Evolutionary conservation across 2,888 invertebrate genomes (phyloP).

Genomic region (Pedicia rivosa): DNA sequence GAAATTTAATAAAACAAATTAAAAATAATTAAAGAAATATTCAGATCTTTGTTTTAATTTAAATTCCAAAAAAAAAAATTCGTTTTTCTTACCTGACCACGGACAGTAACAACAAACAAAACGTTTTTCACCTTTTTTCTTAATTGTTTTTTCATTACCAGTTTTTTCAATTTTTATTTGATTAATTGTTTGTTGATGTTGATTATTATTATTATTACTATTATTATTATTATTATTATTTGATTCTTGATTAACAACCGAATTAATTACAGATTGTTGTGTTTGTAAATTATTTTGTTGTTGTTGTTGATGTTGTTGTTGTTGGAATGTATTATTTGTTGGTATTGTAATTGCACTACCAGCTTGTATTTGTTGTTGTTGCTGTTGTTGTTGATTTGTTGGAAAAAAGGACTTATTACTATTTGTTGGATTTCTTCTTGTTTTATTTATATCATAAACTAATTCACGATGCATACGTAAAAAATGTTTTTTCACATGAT

Average conservation of each 20-base stretch:
- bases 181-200: slow-evolving; percentile 10
- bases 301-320: neutral
- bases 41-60: too few species aligned
- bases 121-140: slow-evolving; percentile 40
- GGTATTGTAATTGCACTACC: slow-evolving; percentile 21
- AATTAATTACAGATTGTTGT: slow-evolving; percentile 1
- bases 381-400: slow-evolving; percentile 22
- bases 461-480: slow-evolving; percentile 82
- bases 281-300: too few species aligned
- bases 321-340: neutral
- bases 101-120: slow-evolving; percentile 81
- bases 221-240: neutral
- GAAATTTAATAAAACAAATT: neutral
- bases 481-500: slow-evolving; percentile 90
- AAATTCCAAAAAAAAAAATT: too few species aligned
- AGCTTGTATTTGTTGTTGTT: slow-evolving; percentile 9
- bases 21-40: neutral
- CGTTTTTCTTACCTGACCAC: slow-evolving; percentile 51
- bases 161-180: slow-evolving; percentile 2
- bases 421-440: slow-evolving; percentile 34
- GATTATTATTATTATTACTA: neutral
- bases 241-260: neutral
- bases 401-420: slow-evolving; percentile 22
- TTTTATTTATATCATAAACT: slow-evolving; percentile 70
- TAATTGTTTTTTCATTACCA: neutral